phyloP scores from a whole-genome alignment of 2,888 invertebrate genomes.

The Campopleginae sp. region DNA sequence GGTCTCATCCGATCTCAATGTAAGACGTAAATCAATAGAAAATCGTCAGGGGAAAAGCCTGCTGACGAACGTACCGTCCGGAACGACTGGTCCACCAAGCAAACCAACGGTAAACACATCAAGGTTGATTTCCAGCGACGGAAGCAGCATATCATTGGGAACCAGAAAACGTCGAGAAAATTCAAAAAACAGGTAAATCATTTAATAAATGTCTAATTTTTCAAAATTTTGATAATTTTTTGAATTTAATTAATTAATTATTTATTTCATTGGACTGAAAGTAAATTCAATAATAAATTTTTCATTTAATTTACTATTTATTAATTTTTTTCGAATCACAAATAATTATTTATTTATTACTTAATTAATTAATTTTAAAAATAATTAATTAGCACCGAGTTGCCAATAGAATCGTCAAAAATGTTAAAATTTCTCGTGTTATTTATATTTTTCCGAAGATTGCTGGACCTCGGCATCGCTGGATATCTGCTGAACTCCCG shows the following conservation, averaged over 20 bases:
- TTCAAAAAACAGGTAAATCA: constrained; percentile 74
- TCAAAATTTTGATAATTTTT: neutral
- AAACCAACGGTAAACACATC: constrained; percentile 79
- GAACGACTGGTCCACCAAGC: constrained; percentile 78
- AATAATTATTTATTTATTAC: no score
- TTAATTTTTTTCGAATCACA: no score
- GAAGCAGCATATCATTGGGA: constrained; percentile 76
- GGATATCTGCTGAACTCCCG: constrained; percentile 79
- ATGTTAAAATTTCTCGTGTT: constrained; percentile 12
- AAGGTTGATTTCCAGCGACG: constrained; percentile 79
- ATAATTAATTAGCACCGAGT: no score
- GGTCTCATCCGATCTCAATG: constrained; percentile 82
- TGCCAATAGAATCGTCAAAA: neutral
- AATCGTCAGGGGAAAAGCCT: constrained; percentile 82
- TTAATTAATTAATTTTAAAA: no score
- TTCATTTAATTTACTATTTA: no score
- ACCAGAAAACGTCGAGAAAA: constrained; percentile 78
- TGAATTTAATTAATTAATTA: neutral
- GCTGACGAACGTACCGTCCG: constrained; percentile 81
- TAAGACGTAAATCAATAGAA: constrained; percentile 82
- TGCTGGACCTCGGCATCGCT: constrained; percentile 75
- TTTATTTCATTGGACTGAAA: neutral
- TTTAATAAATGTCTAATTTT: neutral
- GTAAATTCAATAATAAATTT: no score
- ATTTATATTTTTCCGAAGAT: constrained; percentile 73